Percentiles rank a stretch among this genome's conserved stretches.
These are phyloP conservation scores for Zootermopsis nevadensis DNA, from an alignment of 2,888 invertebrate genomes.

Conservation along the genomic window DNA sequence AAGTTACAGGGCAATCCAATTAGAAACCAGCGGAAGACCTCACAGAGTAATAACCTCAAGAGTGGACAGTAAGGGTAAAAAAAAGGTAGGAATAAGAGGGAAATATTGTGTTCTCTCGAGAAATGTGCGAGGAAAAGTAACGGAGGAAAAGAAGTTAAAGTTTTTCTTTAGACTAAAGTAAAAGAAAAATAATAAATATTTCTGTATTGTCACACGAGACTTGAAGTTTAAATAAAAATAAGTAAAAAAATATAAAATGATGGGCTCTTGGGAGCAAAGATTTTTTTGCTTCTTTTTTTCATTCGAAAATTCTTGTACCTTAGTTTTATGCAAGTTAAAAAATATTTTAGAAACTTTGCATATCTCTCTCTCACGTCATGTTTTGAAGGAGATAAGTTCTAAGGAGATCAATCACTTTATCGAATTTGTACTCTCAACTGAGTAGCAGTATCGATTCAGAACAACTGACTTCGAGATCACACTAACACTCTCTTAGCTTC, in stretches of 20 bases:
- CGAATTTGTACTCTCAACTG: too few relatives aligned
- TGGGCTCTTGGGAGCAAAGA: not conserved
- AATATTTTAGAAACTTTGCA: too few relatives aligned
- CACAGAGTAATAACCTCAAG: not conserved
- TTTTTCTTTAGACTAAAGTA: not conserved
- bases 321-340: not conserved
- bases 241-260: not conserved
- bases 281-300: not conserved
- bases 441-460: too few relatives aligned
- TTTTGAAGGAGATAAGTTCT: too few relatives aligned
- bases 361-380: too few relatives aligned
- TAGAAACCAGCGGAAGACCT: not conserved
- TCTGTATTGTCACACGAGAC: conserved; percentile 1
- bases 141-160: not conserved
- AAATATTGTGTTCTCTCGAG: conserved; percentile 7
- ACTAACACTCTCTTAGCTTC: too few relatives aligned
- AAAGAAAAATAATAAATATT: conserved; percentile 9
- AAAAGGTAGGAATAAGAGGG: not conserved
- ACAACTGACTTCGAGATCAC: too few relatives aligned
- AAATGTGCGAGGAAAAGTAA: not conserved
- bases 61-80: not conserved
- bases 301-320: not conserved
- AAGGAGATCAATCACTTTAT: too few relatives aligned
- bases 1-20: conserved; percentile 6
- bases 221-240: not conserved